A percentile compares a stretch with the other conserved stretches of the same genome.
These are phyloP conservation scores for Harpalus rufipes DNA, from an alignment of 2,888 invertebrate species.

Conservation along the genomic window DNA sequence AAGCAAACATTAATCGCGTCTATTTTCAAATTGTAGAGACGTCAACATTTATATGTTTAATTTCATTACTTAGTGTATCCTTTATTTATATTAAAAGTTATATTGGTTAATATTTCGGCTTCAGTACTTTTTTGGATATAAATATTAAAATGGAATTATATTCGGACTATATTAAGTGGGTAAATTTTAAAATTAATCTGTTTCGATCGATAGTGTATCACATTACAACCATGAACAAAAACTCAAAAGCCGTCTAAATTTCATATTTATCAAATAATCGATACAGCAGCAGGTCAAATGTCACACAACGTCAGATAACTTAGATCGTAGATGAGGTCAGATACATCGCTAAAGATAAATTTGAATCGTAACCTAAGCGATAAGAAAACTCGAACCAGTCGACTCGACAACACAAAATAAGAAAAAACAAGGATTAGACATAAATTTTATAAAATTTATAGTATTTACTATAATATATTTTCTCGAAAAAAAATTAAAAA, in stretches of 20 bases:
- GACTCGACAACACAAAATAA: neutral
- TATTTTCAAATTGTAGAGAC: too few species aligned
- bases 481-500: neutral
- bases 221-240: conserved; percentile 2
- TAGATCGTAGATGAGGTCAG: conserved; percentile 63
- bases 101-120: neutral
- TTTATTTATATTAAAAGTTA: neutral
- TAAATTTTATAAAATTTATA: neutral
- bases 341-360: conserved; percentile 57
- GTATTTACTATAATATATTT: neutral
- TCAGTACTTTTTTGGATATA: too few species aligned
- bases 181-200: neutral
- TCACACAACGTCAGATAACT: conserved; percentile 57
- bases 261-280: conserved; percentile 38
- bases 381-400: conserved; percentile 4
- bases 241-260: conserved; percentile 7
- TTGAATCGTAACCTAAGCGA: conserved; percentile 31
- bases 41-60: neutral
- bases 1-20: too few species aligned
- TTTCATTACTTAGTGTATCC: neutral
- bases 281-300: conserved; percentile 52
- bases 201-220: conserved; percentile 12
- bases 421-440: neutral
- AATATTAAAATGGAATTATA: neutral
- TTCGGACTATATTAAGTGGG: too few species aligned